These are phyloP conservation scores for Capreolus pygargus DNA, from an alignment of 2,113 vertebrate species.

Conservation along the genomic window DNA sequence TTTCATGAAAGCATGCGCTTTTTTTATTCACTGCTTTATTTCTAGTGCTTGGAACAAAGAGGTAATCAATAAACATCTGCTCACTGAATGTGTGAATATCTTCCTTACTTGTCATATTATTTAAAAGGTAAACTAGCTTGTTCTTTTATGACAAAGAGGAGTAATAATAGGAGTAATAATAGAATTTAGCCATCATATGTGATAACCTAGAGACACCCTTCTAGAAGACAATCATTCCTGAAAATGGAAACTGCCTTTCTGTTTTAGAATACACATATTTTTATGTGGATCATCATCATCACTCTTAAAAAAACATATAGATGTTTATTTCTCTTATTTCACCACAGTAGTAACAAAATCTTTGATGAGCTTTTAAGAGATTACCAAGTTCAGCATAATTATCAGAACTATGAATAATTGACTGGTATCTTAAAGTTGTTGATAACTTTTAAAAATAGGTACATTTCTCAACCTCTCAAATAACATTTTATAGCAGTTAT, in stretches of 20 bases:
- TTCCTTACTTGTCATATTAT: not conserved
- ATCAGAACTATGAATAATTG: not conserved
- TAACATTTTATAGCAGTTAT: not conserved
- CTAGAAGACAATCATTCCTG: not conserved
- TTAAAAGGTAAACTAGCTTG: not conserved
- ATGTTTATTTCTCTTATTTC: not conserved
- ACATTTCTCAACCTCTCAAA: slow-evolving; percentile 9
- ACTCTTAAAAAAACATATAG: not conserved
- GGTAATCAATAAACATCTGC: not conserved
- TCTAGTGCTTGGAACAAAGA: not conserved
- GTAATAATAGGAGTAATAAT: too few species aligned
- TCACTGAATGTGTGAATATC: not conserved
- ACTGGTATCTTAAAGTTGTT: not conserved
- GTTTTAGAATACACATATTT: not conserved
- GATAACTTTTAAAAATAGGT: not conserved
- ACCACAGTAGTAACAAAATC: not conserved
- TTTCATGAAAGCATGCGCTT: not conserved
- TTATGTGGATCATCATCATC: not conserved
- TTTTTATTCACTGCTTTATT: not conserved
- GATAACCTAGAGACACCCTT: not conserved
- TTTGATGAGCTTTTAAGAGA: not conserved
- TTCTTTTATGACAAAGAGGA: not conserved
- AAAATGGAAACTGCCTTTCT: not conserved
- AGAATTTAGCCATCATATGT: not conserved
- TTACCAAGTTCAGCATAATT: not conserved